phyloP scores from a whole-genome alignment of 2,113 vertebrate species.

The Brachyistius frenatus region DNA sequence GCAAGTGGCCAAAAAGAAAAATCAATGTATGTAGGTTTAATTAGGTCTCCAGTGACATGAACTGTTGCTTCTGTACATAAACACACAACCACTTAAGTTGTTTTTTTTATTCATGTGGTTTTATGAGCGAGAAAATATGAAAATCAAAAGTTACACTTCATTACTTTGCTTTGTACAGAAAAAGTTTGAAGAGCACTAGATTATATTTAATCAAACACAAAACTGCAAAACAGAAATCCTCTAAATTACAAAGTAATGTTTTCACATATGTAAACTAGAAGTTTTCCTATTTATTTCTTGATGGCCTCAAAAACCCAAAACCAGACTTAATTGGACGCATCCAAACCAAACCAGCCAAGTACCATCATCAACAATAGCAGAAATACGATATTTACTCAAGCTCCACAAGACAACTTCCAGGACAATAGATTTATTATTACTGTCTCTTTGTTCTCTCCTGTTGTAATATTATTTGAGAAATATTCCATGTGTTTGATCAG shows the following conservation, averaged over 20 bases:
- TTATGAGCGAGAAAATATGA: not conserved
- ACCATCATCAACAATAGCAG: not conserved
- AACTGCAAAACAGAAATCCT: not conserved
- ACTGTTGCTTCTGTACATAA: too few relatives aligned
- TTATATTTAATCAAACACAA: not conserved
- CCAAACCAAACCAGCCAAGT: not conserved
- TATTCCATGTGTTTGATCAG: slow-evolving; percentile 58
- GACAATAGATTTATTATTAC: slow-evolving; percentile 51
- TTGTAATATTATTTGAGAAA: slow-evolving; percentile 66
- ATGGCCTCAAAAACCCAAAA: not conserved
- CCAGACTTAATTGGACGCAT: slow-evolving; percentile 2
- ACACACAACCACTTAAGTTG: too few relatives aligned
- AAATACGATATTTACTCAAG: slow-evolving; percentile 9
- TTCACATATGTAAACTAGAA: not conserved
- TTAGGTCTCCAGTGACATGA: too few relatives aligned
- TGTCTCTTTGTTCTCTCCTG: slow-evolving; percentile 19
- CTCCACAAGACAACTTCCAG: slow-evolving; percentile 51
- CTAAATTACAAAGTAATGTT: not conserved
- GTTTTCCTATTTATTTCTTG: not conserved
- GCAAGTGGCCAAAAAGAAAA: not conserved
- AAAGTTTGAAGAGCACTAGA: not conserved
- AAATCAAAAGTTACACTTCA: not conserved
- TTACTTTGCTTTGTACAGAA: not conserved
- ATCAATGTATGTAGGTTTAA: too few relatives aligned
- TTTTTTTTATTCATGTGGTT: not conserved